phyloP scores from a whole-genome alignment of 2,888 invertebrate genomes.

The Eupithecia centaureata region DNA sequence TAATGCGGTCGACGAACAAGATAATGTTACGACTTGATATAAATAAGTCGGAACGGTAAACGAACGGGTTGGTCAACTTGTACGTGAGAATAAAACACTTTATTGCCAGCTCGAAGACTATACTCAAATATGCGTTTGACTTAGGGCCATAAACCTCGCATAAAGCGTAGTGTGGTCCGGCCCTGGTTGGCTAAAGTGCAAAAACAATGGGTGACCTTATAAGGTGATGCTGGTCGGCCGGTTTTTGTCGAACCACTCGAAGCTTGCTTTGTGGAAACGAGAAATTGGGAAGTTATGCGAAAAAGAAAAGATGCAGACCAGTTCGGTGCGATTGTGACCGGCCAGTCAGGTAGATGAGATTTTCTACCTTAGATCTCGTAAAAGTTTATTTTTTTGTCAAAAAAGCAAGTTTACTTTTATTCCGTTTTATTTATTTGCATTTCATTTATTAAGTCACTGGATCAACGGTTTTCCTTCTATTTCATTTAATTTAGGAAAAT shows the following conservation, averaged over 20 bases:
- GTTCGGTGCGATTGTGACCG: constrained; percentile 32
- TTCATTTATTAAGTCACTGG: constrained; percentile 1
- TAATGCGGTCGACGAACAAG: constrained; percentile 25
- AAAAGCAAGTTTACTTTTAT: background rate
- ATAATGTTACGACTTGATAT: constrained; percentile 26
- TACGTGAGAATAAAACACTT: constrained; percentile 18
- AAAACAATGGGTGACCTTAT: constrained; percentile 73
- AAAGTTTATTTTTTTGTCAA: background rate
- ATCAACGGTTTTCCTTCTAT: constrained; percentile 1
- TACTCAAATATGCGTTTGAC: constrained; percentile 16
- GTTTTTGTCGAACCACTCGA: constrained; percentile 53
- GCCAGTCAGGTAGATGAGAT: constrained; percentile 33
- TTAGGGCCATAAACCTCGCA: constrained; percentile 15
- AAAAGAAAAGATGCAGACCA: constrained; percentile 51
- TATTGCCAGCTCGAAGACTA: constrained; percentile 14
- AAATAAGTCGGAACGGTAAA: constrained; percentile 17
- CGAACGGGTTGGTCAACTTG: constrained; percentile 23
- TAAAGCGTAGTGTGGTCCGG: constrained; percentile 31
- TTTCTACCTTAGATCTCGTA: constrained; percentile 18
- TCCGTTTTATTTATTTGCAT: constrained; percentile 5
- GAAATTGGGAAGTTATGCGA: constrained; percentile 56
- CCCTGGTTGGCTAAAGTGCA: constrained; percentile 49
- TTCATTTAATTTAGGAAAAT: background rate
- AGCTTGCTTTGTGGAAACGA: constrained; percentile 49
- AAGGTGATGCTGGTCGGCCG: constrained; percentile 57